phyloP scores from a whole-genome alignment of 2,888 invertebrate species.

The Orthosia incerta region DNA sequence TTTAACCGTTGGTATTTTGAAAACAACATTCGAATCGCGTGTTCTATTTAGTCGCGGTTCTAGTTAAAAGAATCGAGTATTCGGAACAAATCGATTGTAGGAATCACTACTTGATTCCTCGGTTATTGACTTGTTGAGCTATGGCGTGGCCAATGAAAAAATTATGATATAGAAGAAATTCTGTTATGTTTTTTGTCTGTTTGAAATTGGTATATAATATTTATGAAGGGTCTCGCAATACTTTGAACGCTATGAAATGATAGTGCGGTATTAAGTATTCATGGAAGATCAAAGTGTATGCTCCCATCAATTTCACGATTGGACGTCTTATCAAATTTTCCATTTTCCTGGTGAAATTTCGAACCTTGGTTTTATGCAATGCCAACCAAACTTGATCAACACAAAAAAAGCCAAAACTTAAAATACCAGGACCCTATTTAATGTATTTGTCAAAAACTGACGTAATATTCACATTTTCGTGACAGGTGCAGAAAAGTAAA shows the following conservation, averaged over 20 bases:
- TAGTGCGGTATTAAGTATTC: slow-evolving; percentile 46
- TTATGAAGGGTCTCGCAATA: slow-evolving; percentile 24
- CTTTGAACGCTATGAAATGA: slow-evolving; percentile 8
- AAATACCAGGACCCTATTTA: background rate
- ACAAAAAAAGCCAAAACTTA: background rate
- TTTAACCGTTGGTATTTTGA: slow-evolving; percentile 29
- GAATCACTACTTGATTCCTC: slow-evolving; percentile 57
- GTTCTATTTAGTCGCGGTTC: slow-evolving; percentile 44
- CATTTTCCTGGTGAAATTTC: slow-evolving; percentile 15
- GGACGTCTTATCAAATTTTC: slow-evolving; percentile 22
- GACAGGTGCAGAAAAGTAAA: no score
- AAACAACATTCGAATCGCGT: slow-evolving; percentile 41
- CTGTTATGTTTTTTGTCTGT: slow-evolving; percentile 13
- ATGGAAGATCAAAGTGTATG: slow-evolving; percentile 46
- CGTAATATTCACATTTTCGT: no score
- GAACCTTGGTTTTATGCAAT: background rate
- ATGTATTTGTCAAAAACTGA: no score
- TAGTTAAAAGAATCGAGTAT: slow-evolving; percentile 52
- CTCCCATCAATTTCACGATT: slow-evolving; percentile 36
- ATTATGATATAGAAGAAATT: slow-evolving; percentile 6
- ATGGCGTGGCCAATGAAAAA: slow-evolving; percentile 24
- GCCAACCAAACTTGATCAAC: slow-evolving; percentile 1
- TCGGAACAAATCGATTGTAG: slow-evolving; percentile 58
- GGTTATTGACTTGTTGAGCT: slow-evolving; percentile 56
- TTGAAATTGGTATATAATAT: slow-evolving; percentile 20